Evolutionary conservation across 2,888 invertebrate species (phyloP).

Genomic region (Cheilosia vernalis): DNA sequence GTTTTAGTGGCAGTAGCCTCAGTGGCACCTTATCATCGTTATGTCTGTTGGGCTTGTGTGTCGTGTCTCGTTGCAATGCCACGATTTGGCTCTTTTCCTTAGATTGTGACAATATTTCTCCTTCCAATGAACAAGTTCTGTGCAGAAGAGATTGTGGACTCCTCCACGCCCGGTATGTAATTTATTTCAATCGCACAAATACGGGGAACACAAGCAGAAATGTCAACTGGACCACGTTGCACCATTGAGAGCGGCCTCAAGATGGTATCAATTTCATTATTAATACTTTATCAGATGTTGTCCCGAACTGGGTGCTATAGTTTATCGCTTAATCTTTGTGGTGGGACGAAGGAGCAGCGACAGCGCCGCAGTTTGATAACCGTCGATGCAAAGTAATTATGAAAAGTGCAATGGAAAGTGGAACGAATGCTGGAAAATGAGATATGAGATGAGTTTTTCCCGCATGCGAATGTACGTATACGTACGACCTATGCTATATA

Average conservation of each 20-base stretch:
- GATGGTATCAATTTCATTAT: slow-evolving; percentile 51
- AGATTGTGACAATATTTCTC: slow-evolving; percentile 31
- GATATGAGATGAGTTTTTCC: slow-evolving; percentile 58
- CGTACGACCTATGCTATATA: background rate
- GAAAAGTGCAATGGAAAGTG: slow-evolving; percentile 72
- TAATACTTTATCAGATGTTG: slow-evolving; percentile 62
- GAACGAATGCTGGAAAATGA: slow-evolving; percentile 69
- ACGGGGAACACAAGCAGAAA: slow-evolving; percentile 14
- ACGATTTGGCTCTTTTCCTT: slow-evolving; percentile 55
- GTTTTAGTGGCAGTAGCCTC: slow-evolving; percentile 42
- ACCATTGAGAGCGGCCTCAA: slow-evolving; percentile 29
- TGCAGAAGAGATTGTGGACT: slow-evolving; percentile 26
- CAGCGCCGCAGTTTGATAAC: background rate
- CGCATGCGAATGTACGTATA: background rate
- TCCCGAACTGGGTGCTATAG: slow-evolving; percentile 43
- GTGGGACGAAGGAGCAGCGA: slow-evolving; percentile 22
- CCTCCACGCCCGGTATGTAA: slow-evolving; percentile 37
- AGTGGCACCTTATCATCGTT: slow-evolving; percentile 59
- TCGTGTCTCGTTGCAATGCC: slow-evolving; percentile 68
- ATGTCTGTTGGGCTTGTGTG: slow-evolving; percentile 15
- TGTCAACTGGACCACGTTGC: slow-evolving; percentile 50
- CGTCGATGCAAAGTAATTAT: slow-evolving; percentile 60
- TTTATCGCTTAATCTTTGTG: slow-evolving; percentile 68
- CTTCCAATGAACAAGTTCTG: slow-evolving; percentile 42
- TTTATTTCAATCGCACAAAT: slow-evolving; percentile 46